Conservation (phyloP, 2,797 vertebrate species). For the Eurystomus glaucurus region DNA sequence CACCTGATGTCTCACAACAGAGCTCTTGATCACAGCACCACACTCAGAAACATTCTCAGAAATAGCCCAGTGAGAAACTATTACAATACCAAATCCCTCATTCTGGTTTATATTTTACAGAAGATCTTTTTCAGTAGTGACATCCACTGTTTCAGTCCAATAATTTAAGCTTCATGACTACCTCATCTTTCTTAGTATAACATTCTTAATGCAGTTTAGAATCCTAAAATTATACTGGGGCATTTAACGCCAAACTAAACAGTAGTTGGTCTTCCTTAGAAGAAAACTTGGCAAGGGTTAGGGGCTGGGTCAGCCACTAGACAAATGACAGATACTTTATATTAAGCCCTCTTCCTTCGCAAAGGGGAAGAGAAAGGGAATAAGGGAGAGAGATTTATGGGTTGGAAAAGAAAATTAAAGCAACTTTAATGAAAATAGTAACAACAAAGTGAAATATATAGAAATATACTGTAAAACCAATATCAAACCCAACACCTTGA, state of each 20-base stretch:
- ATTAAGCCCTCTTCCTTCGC: not conserved
- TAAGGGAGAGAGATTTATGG: not conserved
- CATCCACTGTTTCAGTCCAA: not conserved
- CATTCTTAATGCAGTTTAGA: not conserved
- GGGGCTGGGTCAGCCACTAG: not conserved
- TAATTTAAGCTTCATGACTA: not conserved
- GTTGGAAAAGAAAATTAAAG: not conserved
- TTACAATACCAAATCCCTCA: not conserved
- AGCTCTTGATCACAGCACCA: rapidly evolving
- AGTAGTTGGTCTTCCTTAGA: not conserved
- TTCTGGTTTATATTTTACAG: not conserved
- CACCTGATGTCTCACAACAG: not conserved
- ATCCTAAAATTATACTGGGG: not conserved
- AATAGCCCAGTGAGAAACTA: not conserved
- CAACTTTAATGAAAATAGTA: not conserved
- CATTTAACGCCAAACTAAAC: not conserved
- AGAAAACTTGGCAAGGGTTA: not conserved
- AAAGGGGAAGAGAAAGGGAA: not conserved
- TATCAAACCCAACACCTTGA: not conserved
- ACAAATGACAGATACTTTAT: not conserved
- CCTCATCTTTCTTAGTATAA: not conserved
- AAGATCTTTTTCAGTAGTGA: not conserved
- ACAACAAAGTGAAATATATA: not conserved
- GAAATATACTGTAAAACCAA: not conserved
- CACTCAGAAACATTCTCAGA: not conserved